phyloP scores from a whole-genome alignment of 92 coral and sea anemone genomes.

The Pocillopora meandrina region DNA sequence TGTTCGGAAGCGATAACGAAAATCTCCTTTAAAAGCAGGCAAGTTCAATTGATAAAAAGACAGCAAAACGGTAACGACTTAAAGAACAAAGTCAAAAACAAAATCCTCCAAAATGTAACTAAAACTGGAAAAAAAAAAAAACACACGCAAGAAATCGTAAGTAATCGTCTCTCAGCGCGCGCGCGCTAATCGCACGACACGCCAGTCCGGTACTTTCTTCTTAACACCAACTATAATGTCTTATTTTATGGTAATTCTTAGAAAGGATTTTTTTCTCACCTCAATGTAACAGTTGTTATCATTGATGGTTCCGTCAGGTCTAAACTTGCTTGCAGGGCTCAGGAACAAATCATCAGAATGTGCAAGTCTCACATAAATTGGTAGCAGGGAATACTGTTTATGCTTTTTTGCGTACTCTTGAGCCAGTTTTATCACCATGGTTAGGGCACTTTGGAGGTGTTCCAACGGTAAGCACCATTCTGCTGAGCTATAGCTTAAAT shows the following conservation, averaged over 20 bases:
- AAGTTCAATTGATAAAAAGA: too few relatives aligned
- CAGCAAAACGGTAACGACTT: too few relatives aligned
- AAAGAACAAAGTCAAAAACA: too few relatives aligned
- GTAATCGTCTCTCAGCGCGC: too few relatives aligned
- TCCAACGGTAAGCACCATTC: conserved; percentile 71
- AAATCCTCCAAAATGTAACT: too few relatives aligned
- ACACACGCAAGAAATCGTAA: too few relatives aligned
- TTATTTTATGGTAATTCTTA: not conserved
- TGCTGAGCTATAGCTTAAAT: conserved; percentile 54
- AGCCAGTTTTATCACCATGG: conserved; percentile 52
- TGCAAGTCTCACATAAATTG: conserved; percentile 63
- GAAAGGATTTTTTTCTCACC: conserved; percentile 18
- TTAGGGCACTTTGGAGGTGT: conserved; percentile 40
- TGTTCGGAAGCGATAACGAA: too few relatives aligned
- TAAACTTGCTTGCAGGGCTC: conserved; percentile 67
- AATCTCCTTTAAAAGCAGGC: too few relatives aligned
- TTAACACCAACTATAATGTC: too few relatives aligned
- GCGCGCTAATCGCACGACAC: too few relatives aligned
- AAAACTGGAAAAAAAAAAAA: too few relatives aligned
- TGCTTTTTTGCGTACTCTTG: conserved; percentile 52
- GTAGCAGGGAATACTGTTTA: conserved; percentile 52
- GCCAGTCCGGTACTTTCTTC: too few relatives aligned
- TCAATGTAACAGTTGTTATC: conserved; percentile 71
- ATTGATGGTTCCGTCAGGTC: conserved; percentile 44
- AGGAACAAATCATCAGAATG: conserved; percentile 60